Base-by-base conservation (phyloP, 2,888 invertebrate genomes). In the Torymus auratus region DNA sequence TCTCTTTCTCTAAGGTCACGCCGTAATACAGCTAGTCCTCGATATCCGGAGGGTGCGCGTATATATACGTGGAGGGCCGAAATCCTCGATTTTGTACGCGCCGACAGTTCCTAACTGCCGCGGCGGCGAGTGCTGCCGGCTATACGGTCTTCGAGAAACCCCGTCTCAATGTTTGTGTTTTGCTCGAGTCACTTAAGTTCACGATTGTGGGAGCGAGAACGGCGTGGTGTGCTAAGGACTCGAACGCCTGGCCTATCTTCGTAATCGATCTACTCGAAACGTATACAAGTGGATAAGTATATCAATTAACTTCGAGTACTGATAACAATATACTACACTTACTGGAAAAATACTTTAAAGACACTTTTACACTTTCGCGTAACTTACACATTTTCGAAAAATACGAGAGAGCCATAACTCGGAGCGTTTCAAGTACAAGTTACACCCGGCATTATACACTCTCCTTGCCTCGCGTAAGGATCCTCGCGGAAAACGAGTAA, bases 21-120 rank as follows among this genome's bases (percentile, higher is more conserved):
- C 1, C 7, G 68, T 62, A 73, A 68, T 88, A 88, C 86, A 86
- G 86, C 70, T 58, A 64, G 77, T 86, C 87, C 86, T 88, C 88
- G 87, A 89, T 89, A 89, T 90, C 89, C 90, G 89, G 88, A 89
- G 88, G 88, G 88, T 86, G 84, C 23, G 58, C 52, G 61, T 20
- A 10, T 72, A 62, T 20, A 80, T 20, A 20, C 20, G 20, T 20
- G 20, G 53, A 82, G 74, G 81, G 70, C 81, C 83, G 81, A 60
- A 78, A 80, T 72, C 71, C 76, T 78, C 61, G 72, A 75, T 74
- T 83, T 78, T 78, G 69, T 77, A 80, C 79, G 73, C 79, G 61
- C 56, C 20, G 28, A 20, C 69, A 61, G 62, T 17, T 53, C 20
- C 78, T 64, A 28, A 50, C 78, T 60, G 55, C 65, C 50, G 23